Conservation (phyloP, 1,140 invertebrate species). For the Psix sp. region DNA sequence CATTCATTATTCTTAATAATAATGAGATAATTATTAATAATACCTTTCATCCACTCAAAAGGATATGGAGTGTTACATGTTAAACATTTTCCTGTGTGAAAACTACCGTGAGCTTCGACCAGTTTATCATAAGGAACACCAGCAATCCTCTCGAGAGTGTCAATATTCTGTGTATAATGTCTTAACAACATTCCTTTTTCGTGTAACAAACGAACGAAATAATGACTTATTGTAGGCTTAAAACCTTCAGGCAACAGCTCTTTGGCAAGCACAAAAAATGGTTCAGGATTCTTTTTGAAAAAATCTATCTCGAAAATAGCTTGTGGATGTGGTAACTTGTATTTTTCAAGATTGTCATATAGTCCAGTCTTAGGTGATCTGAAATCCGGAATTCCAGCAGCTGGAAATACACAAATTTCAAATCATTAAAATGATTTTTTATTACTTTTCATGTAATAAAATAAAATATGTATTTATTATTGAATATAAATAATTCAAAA, state of each 20-base stretch:
- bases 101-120: slow-evolving; percentile 96
- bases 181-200: slow-evolving; percentile 88
- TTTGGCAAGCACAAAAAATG: slow-evolving; percentile 91
- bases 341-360: slow-evolving; percentile 94
- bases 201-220: slow-evolving; percentile 86
- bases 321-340: slow-evolving; percentile 94
- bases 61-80: slow-evolving; percentile 85
- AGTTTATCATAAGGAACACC: slow-evolving; percentile 91
- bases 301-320: slow-evolving; percentile 95
- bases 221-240: slow-evolving; percentile 89
- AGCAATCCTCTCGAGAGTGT: slow-evolving; percentile 91
- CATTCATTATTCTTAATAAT: too few species aligned
- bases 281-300: slow-evolving; percentile 88
- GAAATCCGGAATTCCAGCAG: slow-evolving; percentile 96
- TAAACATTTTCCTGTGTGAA: slow-evolving; percentile 91
- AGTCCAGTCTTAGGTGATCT: slow-evolving; percentile 93
- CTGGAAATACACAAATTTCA: slow-evolving; percentile 73
- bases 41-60: slow-evolving; percentile 90
- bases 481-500: slow-evolving; percentile 6
- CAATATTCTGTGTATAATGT: slow-evolving; percentile 96
- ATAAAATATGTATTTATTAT: too few species aligned
- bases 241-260: slow-evolving; percentile 90
- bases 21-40: slow-evolving; percentile 10
- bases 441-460: too few species aligned
- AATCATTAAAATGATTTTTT: neutral